Evolutionary conservation across 2,113 vertebrate genomes (phyloP).

Genomic region (Nycticryphes semicollaris): DNA sequence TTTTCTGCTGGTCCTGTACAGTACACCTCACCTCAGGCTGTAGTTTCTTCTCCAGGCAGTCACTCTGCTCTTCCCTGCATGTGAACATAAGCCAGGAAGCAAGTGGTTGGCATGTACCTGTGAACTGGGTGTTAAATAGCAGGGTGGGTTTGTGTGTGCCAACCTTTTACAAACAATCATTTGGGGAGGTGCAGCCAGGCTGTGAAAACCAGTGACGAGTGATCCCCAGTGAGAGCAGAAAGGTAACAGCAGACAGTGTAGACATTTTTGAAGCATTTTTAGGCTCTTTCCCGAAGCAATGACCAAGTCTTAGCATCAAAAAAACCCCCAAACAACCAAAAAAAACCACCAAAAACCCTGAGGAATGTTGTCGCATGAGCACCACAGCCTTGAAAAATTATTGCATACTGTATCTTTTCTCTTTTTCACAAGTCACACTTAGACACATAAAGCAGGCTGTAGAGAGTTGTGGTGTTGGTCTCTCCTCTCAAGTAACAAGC

Average conservation of each 20-base stretch:
- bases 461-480: not conserved
- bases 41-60: not conserved
- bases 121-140: not conserved
- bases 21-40: not conserved
- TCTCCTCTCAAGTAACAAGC: not conserved
- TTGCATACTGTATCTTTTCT: not conserved
- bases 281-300: not conserved
- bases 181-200: not conserved
- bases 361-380: not conserved
- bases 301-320: not conserved
- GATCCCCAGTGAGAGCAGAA: not conserved
- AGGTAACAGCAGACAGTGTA: not conserved
- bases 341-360: too few species aligned
- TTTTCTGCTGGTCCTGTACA: not conserved
- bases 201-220: not conserved
- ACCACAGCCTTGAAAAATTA: not conserved
- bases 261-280: not conserved
- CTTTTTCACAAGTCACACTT: not conserved
- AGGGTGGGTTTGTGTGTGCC: not conserved
- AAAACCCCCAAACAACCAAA: not conserved
- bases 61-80: not conserved
- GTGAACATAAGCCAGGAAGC: not conserved
- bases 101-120: rapidly evolving
- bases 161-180: not conserved
- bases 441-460: not conserved